Evolutionary conservation across 2,888 invertebrate species (phyloP).

Genomic region (Agriopis marginaria): DNA sequence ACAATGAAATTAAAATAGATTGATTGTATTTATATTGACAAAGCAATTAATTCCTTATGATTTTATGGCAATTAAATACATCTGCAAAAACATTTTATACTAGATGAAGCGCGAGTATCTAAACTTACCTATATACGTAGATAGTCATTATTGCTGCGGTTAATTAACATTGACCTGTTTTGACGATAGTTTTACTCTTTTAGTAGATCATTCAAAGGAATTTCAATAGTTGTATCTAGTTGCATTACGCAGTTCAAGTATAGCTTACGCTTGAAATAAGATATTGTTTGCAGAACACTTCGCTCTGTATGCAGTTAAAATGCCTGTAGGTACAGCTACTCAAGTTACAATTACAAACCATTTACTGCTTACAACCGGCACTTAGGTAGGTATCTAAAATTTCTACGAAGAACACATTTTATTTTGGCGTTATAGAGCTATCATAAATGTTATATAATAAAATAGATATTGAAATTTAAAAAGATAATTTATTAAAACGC

Average conservation of each 20-base stretch:
- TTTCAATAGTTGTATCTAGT: background rate
- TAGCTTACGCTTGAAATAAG: conserved; percentile 55
- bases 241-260: background rate
- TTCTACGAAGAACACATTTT: no score
- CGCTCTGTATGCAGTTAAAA: conserved; percentile 25
- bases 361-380: conserved; percentile 17
- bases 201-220: background rate
- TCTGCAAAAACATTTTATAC: background rate
- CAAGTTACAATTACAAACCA: conserved; percentile 16
- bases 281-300: conserved; percentile 67
- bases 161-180: background rate
- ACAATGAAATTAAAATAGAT: conserved; percentile 7
- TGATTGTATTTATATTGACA: conserved; percentile 35
- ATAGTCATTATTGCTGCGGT: background rate
- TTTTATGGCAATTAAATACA: conserved; percentile 23
- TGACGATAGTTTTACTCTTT: background rate
- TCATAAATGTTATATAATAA: no score
- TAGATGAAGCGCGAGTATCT: background rate
- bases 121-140: background rate
- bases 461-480: no score
- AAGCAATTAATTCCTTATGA: conserved; percentile 41
- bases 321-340: conserved; percentile 7
- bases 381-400: background rate
- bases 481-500: no score
- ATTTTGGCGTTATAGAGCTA: no score